These are phyloP conservation scores for Pionites leucogaster DNA, from an alignment of 2,113 vertebrate species.

Conservation along the genomic window DNA sequence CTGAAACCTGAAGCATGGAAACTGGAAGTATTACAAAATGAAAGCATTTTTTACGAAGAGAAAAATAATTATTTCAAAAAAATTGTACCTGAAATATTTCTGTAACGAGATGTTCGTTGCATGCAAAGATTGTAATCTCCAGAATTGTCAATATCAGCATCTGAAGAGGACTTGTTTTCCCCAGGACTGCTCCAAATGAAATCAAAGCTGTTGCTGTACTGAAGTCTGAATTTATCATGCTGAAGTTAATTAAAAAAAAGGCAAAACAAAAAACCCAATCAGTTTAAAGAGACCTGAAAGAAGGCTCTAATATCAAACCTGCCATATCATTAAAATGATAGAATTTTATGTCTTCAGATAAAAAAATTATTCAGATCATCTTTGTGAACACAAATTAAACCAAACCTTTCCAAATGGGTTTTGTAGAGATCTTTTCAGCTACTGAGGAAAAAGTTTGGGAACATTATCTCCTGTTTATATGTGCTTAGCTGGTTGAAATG, in stretches of 20 bases:
- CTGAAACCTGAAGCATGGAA: background rate
- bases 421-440: background rate
- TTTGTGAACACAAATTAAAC: background rate
- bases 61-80: background rate
- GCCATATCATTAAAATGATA: background rate
- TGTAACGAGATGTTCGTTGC: conserved; percentile 86
- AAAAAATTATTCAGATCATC: background rate
- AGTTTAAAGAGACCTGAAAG: background rate
- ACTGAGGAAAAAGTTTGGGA: background rate
- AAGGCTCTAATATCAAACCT: background rate
- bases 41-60: background rate
- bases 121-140: conserved; percentile 87
- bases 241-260: conserved; percentile 38
- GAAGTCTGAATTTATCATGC: conserved; percentile 96
- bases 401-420: background rate
- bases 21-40: background rate
- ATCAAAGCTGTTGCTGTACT: conserved; percentile 93
- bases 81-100: conserved; percentile 67
- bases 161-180: conserved; percentile 93
- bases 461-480: background rate
- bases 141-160: conserved; percentile 91
- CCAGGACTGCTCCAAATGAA: conserved; percentile 93
- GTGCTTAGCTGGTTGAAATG: background rate
- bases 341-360: background rate
- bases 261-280: background rate